Evolutionary conservation across 2,888 invertebrate genomes (phyloP).

Genomic region (Parascotia fuliginaria): DNA sequence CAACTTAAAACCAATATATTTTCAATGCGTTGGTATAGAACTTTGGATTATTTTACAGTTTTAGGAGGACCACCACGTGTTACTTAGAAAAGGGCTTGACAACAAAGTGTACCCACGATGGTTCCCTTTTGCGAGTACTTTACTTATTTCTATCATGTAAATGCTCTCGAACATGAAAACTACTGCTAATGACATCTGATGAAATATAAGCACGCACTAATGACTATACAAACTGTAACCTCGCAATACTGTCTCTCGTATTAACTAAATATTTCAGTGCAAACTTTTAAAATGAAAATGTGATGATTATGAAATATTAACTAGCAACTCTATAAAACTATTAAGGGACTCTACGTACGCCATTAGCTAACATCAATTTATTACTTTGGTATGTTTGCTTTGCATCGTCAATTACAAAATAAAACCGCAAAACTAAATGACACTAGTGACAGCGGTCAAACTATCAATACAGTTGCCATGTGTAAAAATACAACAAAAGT

Average conservation of each 20-base stretch:
- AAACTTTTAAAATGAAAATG: slow-evolving; percentile 15
- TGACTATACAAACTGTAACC: background rate
- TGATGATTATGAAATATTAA: slow-evolving; percentile 18
- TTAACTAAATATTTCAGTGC: slow-evolving; percentile 21
- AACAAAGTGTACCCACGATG: too few relatives aligned
- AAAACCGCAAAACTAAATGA: background rate
- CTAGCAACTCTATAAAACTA: slow-evolving; percentile 23
- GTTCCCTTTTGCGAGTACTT: too few relatives aligned
- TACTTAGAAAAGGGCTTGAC: too few relatives aligned
- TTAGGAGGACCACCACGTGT: too few relatives aligned
- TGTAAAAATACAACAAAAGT: slow-evolving; percentile 19
- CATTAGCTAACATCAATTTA: slow-evolving; percentile 52
- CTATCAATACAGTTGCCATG: background rate
- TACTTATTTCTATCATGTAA: too few relatives aligned
- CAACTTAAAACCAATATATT: too few relatives aligned
- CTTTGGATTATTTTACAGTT: too few relatives aligned
- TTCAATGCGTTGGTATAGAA: too few relatives aligned
- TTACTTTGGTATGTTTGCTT: slow-evolving; percentile 50
- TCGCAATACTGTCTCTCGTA: slow-evolving; percentile 14
- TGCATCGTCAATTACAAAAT: slow-evolving; percentile 3
- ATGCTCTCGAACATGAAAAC: too few relatives aligned
- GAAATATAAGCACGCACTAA: too few relatives aligned
- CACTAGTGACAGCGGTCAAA: background rate
- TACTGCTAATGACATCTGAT: too few relatives aligned
- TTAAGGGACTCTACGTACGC: slow-evolving; percentile 42